Base-by-base conservation (phyloP, 1,140 invertebrate genomes). In the Drosophila melanica region DNA sequence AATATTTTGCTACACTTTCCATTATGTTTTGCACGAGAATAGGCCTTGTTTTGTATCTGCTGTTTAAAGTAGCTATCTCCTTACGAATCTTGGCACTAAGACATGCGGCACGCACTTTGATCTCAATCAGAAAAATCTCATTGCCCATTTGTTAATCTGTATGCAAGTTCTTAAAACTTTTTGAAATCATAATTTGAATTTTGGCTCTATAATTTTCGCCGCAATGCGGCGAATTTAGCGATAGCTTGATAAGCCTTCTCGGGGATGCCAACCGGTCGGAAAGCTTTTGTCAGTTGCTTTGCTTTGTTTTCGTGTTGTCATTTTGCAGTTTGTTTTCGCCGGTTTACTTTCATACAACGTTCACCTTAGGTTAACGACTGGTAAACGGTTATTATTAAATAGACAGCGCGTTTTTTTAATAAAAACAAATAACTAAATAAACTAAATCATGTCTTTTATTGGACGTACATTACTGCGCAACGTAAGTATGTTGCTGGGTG, bases 1-100 rank as follows among this genome's bases (percentile, higher is more conserved):
- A 90, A 90, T 90, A 90, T 90, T 90, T 90, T 90, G 87, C 87
- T 90, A 90, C 71, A 87, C 53, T 82, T 89, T 77, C 51, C 60
- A 70, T 87, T 87, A 81, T 87, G 16, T 73, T 54, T 54, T 47
- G 16, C 14, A 16, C 39, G 30, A 54, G 18, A 64, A 55, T 57
- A 41, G 51, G 11, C 9, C 20, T 44, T 30, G 37, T n/a, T 64
- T 45, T 64, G 6, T 16, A 11, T n/a, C 10, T 30, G 16, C 10
- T 42, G n/a, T 18, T 11, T 11, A 3, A n/a, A 27, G 47, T 41
- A 41, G 59, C 16, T 73, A 73, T 73, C 70, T 53, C 18, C n/a
- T 30, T 18, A 7, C 48, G 16, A 58, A 74, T 74, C 71, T 54
- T 41, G 33, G 44, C 23, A 27, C 55, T 57, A 57, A 33, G 18